phyloP scores from a whole-genome alignment of 2,113 vertebrate species.

The Trichechus manatus region DNA sequence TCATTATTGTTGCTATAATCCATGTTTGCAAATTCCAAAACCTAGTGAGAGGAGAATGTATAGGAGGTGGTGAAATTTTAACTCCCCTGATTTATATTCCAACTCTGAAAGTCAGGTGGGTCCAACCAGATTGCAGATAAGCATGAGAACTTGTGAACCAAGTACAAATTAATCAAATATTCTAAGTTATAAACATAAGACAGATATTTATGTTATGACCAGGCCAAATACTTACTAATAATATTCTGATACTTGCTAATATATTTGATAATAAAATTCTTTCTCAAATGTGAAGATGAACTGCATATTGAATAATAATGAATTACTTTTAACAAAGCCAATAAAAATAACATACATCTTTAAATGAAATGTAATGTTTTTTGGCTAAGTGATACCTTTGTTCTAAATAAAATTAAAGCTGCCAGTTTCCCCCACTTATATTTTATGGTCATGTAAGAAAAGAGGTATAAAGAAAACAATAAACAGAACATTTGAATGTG shows the following conservation, averaged over 20 bases:
- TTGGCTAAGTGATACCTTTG: background rate
- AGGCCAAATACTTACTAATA: constrained; percentile 19
- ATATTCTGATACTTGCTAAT: constrained; percentile 39
- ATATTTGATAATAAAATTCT: constrained; percentile 7
- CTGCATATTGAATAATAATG: background rate
- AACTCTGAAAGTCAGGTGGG: constrained; percentile 10
- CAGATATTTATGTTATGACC: background rate
- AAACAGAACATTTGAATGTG: background rate
- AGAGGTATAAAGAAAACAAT: background rate
- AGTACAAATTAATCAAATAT: constrained; percentile 7
- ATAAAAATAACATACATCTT: background rate
- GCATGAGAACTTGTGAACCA: background rate
- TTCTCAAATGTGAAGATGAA: constrained; percentile 23
- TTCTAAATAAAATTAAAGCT: background rate
- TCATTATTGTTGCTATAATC: background rate
- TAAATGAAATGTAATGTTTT: constrained; percentile 13
- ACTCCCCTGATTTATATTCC: background rate
- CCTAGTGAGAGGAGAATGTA: background rate
- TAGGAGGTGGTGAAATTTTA: background rate
- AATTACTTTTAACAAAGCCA: constrained; percentile 17
- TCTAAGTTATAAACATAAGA: constrained; percentile 1
- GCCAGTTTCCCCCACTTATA: background rate
- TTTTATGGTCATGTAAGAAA: background rate
- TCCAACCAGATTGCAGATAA: background rate
- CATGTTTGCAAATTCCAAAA: background rate